These are phyloP conservation scores for Agrypnus murinus DNA, from an alignment of 2,888 invertebrate species.

Conservation along the genomic window DNA sequence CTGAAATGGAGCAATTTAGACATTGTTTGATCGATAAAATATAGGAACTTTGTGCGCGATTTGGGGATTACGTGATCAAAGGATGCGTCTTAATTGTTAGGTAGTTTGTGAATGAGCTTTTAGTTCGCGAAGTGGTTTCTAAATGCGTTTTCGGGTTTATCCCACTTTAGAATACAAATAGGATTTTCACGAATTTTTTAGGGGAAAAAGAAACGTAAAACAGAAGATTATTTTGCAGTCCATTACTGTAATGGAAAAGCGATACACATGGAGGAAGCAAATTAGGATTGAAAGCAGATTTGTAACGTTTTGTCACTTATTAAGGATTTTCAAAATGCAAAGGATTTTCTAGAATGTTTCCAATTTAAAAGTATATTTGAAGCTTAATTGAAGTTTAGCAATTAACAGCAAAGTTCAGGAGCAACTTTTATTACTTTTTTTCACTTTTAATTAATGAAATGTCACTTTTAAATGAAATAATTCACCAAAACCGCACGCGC, in stretches of 20 bases:
- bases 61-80: conserved; percentile 12
- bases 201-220: background rate
- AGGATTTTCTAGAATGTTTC: background rate
- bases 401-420: background rate
- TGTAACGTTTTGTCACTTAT: background rate
- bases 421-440: background rate
- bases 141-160: conserved; percentile 7
- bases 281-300: background rate
- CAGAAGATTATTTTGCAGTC: conserved; percentile 1
- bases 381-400: background rate
- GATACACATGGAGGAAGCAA: background rate
- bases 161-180: background rate
- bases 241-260: conserved; percentile 11
- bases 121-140: background rate
- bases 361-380: background rate
- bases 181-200: conserved; percentile 3
- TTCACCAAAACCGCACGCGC: background rate
- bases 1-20: conserved; percentile 5
- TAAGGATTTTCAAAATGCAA: background rate
- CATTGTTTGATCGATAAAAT: conserved; percentile 21
- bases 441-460: too few relatives aligned
- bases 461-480: too few relatives aligned
- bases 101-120: conserved; percentile 10
- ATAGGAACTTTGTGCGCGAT: conserved; percentile 7
- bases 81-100: conserved; percentile 15